Evolutionary conservation across 2,797 vertebrate species (phyloP), one percentile per base, ranked within the genome.

Genomic region (Fundulus diaphanus): DNA sequence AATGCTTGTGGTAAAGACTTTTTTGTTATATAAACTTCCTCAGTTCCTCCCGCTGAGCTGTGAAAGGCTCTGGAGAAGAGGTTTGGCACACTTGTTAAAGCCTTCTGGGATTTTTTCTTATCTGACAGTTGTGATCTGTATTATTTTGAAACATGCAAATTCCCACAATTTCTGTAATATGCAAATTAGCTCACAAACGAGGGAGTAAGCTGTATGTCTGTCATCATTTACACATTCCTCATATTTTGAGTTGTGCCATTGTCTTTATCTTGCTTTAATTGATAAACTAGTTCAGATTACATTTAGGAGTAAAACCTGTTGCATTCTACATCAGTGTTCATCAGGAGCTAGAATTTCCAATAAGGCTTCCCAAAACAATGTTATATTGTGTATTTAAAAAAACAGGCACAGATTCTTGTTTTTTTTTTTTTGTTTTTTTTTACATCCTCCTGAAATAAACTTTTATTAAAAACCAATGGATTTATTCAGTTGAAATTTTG

Each of bases 401-500:
- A 9, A 44, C 16, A 18, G 48, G 48, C 48, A 49, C 7, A 44
- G 8, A 35, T 35, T n/a, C n/a, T n/a, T n/a, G n/a, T n/a, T n/a
- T n/a, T n/a, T n/a, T n/a, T n/a, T n/a, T n/a, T n/a, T n/a, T n/a
- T n/a, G n/a, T n/a, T n/a, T n/a, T n/a, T 61, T 24, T 22, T 63
- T 7, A 52, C 51, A 52, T 24, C 51, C 7, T 24, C 22, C 20
- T 24, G n/a, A 52, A 24, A 3, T 24, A 52, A 52, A 1, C 2
- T 40, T 65, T 65, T 35, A 61, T 61, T 33, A 61, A 31, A 61
- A 61, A 61, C 33, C 35, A 22, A 35, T 61, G 35, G 59, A 61
- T 61, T 61, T 1, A 22, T 78, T 80, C 84, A 72, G 82, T 87
- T 74, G 78, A 20, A 84, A 90, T 90, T 83, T 71, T 67, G 80